Base-by-base conservation (phyloP, 1,140 invertebrate species). In the Pomacea maculata region DNA sequence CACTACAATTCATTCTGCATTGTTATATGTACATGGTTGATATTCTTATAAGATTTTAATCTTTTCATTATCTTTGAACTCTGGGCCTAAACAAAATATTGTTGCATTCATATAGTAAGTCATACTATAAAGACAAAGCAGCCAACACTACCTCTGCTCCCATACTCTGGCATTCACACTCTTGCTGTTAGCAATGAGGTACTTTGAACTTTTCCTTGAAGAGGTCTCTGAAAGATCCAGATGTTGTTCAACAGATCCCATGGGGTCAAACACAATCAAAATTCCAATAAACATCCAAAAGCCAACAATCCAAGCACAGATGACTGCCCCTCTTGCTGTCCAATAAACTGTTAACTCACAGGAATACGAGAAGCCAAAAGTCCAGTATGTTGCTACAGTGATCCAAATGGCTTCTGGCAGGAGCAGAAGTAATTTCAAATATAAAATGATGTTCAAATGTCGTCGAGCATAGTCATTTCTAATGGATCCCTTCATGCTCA, bases 221-320 rank as follows among this genome's bases (percentile, higher is more conserved):
- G 72, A 61, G 29, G 67, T 52, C 2, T 72, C 75, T 52, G 45
- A 52, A 52, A 68, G 19, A 61, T 78, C 67, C 77, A 74, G 10
- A 12, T 76, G 61, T 52, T 80, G 79, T 63, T 85, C 81, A 79
- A 72, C 68, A 79, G 78, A 71, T 34, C 84, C 96, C 45, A 96
- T 89, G 0, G 96, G 95, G 89, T 96, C 96, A 89, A 96, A 96
- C 2, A 96, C 94, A 84, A 96, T 91, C 8, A 94, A 94, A 25
- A 96, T 92, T 0, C 94, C 95, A 77, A 96, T 93, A 34, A 96
- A 91, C 0, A 95, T 94, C 2, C 96, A 90, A 0, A 94, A 94
- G 71, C 96, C 93, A 45, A 96, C 91, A 45, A 95, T 93, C 96
- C 96, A 97, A 86, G 96, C 95, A 87, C 95, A 95, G 63, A 96